Evolutionary conservation across 2,888 invertebrate species (phyloP), one percentile per base, ranked within the genome.

Genomic region (Acronicta psi): DNA sequence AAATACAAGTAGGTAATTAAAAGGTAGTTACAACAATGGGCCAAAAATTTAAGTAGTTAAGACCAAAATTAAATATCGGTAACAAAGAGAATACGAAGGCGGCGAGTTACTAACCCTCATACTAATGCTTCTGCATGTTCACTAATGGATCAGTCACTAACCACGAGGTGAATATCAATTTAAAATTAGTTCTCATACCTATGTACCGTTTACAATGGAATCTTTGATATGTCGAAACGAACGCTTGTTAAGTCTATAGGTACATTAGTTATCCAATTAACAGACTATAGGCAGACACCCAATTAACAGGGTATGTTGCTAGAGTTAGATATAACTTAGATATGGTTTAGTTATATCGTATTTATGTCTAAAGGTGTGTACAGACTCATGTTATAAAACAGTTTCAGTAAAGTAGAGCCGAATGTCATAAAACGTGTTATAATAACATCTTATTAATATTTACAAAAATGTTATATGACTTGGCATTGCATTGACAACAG

Each of bases 91-190:
- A 85, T 88, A 92, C 83, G 82, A 77, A 73, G 79, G 85, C 81
- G 89, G 82, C 75, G 86, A 84, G 74, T 84, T 83, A 92, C 89
- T 89, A 89, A 89, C 86, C 85, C 85, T 89, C 92, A 92, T 90
- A 92, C 82, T 92, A 92, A 93, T 77, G 92, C 93, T 91, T 87
- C 67, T 52, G 91, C 89, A 89, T 86, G 56, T 37, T 42, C 44
- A 72, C 57, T 67, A 66, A 69, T 55, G 51, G 17, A 56, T 43
- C 38, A 63, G 37, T 47, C 46, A 58, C 45, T 49, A 67, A 69
- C 31, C 20, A 47, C 37, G 29, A 34, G 9, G 45, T 29, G 2
- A 13, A 13, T 11, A 42, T 41, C n/a, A 43, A 61, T 46, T 45
- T 40, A 8, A 43, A 36, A 53, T 51, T 62, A 25, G 47, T 53